Evolutionary conservation across 2,113 vertebrate species (phyloP), one percentile per base, ranked within the genome.

Genomic region (Cebidichthys violaceus): DNA sequence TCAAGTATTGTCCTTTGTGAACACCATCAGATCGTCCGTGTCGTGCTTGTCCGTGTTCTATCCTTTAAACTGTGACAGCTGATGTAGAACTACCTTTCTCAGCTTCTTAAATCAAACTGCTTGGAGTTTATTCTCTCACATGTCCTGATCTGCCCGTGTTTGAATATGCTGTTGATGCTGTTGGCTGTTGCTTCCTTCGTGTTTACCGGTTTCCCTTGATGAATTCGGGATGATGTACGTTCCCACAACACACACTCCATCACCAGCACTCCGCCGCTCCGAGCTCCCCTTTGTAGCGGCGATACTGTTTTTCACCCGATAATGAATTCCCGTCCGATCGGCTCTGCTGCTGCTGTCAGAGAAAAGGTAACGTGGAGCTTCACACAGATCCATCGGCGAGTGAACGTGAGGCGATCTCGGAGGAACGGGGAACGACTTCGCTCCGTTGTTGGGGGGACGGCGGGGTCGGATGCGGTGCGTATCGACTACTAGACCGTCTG

Each of bases 151-250:
- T 22, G 17, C 15, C 29, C 13, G 6, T 61, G 59, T 61, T 18
- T 61, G 13, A 61, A 61, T 24, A 59, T 59, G 24, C 10, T 59
- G 22, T 68, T 68, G 39, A 67, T 27, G 64, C 39, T 67, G 41
- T 68, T 47, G 24, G 24, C 66, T 47, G 24, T 68, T 20, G 29
- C 27, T 31, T 69, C 50, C 31, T 14, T 52, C 3, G 31, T 70
- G 20, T 70, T 70, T 54, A 70, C 47, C 47, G 15, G 31, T 33
- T 37, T 29, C 29, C 29, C n/a, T 17, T 59, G 13, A 20, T 52
- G 50, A 52, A 22, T 52, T n/a, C 50, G n/a, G 50, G 50, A 52
- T 52, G 50, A 52, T 52, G 50, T 59, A 29, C 17, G 24, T 59
- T 59, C 13, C 20, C 3, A 9, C 20, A 52, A 52, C 50, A 52